Base-by-base conservation (phyloP, 2,888 invertebrate species). In the Eledona agricola region DNA sequence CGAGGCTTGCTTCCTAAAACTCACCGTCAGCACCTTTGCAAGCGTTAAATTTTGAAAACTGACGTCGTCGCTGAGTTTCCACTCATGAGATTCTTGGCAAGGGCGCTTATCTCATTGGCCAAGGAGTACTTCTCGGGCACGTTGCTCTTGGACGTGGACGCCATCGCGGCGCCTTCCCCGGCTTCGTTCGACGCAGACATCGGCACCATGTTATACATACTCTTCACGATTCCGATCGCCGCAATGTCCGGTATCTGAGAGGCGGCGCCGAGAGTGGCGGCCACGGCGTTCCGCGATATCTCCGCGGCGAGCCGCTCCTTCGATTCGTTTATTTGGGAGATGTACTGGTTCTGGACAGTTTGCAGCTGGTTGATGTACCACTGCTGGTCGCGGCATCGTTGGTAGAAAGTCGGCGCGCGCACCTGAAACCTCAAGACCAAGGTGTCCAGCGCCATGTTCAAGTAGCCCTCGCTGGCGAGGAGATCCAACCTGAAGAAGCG, bases 381-480 rank as follows among this genome's bases (percentile, higher is more conserved):
- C 73, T 93, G 91, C 71, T 93, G 93, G 77, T 96, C 96, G 57
- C 94, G 84, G 72, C 93, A 93, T 46, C 93, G 88, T 76, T 96
- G 95, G 76, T 90, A 94, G 78, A 93, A 96, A 29, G 94, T 95
- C 2, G 95, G 94, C 16, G 95, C 90, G 17, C 96, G 85, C 12
- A 96, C 95, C 82, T 93, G 91, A 77, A 93, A 93, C 70, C 89
- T 88, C 29, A 95, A 78, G 58, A 93, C 88, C 12, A 96, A 82
- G 1, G 91, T 90, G 71, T 95, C 94, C 11, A 86, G 82, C 50
- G 89, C 86, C 1, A 88, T 85, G 73, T 93, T 90, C 51, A 94
- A 81, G 73, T 94, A 96, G 0, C 95, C 95, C 78, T 95, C 95
- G 62, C 89, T 90, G 23, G 91, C 92, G 45, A 96, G 81, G 53